Conservation (phyloP, 2,888 invertebrate genomes). For the Dasysyrphus tricinctus region DNA sequence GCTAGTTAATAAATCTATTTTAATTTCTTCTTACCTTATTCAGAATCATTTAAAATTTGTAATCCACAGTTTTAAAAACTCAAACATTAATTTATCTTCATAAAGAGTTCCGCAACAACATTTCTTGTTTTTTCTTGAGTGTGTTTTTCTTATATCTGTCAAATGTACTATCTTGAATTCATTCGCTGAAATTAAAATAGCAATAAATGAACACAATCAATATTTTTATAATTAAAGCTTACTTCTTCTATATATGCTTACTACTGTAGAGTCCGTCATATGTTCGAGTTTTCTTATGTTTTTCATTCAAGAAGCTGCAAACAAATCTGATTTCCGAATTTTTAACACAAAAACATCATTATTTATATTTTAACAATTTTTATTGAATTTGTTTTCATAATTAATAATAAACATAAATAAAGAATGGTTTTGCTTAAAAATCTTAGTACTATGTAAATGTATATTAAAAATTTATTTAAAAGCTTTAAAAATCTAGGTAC, state of each 20-base stretch:
- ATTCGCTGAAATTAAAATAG: neutral
- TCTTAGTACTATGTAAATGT: slow-evolving; percentile 42
- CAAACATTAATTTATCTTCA: no score
- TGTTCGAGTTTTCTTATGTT: neutral
- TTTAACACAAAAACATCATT: neutral
- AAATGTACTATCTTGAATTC: neutral
- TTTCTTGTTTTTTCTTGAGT: neutral
- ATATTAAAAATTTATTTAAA: slow-evolving; percentile 61
- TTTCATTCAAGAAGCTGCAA: neutral
- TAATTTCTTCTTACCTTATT: neutral
- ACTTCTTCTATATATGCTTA: neutral
- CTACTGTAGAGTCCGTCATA: neutral
- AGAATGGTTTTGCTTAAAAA: slow-evolving; percentile 49
- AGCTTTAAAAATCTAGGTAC: slow-evolving; percentile 70
- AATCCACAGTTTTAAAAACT: no score
- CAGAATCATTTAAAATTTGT: neutral
- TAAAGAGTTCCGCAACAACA: neutral
- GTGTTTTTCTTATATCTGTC: neutral
- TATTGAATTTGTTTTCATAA: slow-evolving; percentile 39
- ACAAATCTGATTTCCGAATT: neutral
- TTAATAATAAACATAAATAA: slow-evolving; percentile 68
- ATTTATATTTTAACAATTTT: slow-evolving; percentile 14
- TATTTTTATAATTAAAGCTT: neutral
- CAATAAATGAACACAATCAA: neutral
- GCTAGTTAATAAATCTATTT: no score